Evolutionary conservation across 2,797 vertebrate genomes (phyloP).

Genomic region (Philypnodon macrostomus): DNA sequence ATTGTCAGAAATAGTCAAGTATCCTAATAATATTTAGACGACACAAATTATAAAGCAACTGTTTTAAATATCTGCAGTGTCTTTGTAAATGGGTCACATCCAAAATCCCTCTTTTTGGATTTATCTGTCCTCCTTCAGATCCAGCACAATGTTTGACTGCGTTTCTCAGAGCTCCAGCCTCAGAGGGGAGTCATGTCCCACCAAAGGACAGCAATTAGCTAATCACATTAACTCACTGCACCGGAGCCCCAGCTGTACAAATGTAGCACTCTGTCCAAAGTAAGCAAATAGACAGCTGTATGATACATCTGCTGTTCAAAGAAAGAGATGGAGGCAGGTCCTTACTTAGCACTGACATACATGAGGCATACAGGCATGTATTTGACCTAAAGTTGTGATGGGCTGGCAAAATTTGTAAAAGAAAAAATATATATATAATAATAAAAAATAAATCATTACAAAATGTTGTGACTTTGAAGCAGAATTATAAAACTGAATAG

Average conservation of each 20-base stretch:
- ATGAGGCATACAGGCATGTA: neutral
- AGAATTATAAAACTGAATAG: too few relatives aligned
- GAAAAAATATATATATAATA: too few relatives aligned
- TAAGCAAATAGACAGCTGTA: slow-evolving; percentile 63
- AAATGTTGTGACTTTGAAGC: too few relatives aligned
- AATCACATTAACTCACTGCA: slow-evolving; percentile 65
- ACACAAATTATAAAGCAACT: too few relatives aligned
- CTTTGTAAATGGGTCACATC: neutral
- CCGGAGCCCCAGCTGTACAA: slow-evolving; percentile 67
- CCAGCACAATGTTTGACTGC: slow-evolving; percentile 34
- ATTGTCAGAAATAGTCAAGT: too few relatives aligned
- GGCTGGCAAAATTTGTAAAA: too few relatives aligned
- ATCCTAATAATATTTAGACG: too few relatives aligned
- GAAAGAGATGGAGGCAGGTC: slow-evolving; percentile 23
- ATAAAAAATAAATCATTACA: too few relatives aligned
- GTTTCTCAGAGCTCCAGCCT: slow-evolving; percentile 44
- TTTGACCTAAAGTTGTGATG: neutral
- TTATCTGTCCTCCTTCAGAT: slow-evolving; percentile 16
- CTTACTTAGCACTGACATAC: slow-evolving; percentile 12
- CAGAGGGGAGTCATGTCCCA: slow-evolving; percentile 38
- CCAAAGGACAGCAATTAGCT: slow-evolving; percentile 58
- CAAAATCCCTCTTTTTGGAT: slow-evolving; percentile 7
- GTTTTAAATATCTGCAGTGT: slow-evolving; percentile 9
- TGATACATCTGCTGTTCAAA: slow-evolving; percentile 59
- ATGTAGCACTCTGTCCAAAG: slow-evolving; percentile 55